Conservation (phyloP, 2,888 invertebrate genomes). For the Gasteruption jaculator region DNA sequence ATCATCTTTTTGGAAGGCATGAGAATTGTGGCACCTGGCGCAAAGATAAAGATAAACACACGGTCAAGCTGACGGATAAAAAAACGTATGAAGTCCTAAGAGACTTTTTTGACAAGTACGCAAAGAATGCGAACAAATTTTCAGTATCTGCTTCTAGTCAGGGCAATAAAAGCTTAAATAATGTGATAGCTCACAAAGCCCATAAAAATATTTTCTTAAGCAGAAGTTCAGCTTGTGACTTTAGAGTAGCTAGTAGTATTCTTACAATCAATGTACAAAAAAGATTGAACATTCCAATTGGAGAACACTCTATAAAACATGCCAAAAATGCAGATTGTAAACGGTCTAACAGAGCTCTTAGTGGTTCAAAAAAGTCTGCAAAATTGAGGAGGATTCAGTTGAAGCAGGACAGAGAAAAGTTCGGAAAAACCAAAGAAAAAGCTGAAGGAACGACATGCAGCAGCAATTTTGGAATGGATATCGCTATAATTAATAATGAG, state of each 20-base stretch:
- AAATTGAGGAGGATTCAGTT: constrained; percentile 17
- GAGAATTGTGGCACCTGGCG: too few species aligned
- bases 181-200: constrained; percentile 11
- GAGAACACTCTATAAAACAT: constrained; percentile 10
- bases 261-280: constrained; percentile 11
- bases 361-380: constrained; percentile 6
- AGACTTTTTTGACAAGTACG: constrained; percentile 6
- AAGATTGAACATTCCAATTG: constrained; percentile 13
- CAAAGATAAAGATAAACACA: constrained; percentile 5
- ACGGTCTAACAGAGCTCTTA: constrained; percentile 12
- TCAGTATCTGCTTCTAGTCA: constrained; percentile 10
- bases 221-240: constrained; percentile 6
- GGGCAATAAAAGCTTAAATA: constrained; percentile 11
- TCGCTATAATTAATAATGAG: too few species aligned
- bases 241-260: constrained; percentile 4
- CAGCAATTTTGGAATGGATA: constrained; percentile 7
- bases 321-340: constrained; percentile 1
- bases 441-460: constrained; percentile 14
- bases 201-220: constrained; percentile 9
- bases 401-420: constrained; percentile 13
- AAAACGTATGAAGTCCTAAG: constrained; percentile 2
- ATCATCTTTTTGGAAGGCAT: too few species aligned
- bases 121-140: constrained; percentile 12
- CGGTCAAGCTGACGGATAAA: constrained; percentile 2
- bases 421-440: constrained; percentile 18